Percentiles rank a stretch among this genome's conserved stretches.
These are phyloP conservation scores for Nemoura dubitans DNA, from an alignment of 2,888 invertebrate genomes.

Conservation along the genomic window DNA sequence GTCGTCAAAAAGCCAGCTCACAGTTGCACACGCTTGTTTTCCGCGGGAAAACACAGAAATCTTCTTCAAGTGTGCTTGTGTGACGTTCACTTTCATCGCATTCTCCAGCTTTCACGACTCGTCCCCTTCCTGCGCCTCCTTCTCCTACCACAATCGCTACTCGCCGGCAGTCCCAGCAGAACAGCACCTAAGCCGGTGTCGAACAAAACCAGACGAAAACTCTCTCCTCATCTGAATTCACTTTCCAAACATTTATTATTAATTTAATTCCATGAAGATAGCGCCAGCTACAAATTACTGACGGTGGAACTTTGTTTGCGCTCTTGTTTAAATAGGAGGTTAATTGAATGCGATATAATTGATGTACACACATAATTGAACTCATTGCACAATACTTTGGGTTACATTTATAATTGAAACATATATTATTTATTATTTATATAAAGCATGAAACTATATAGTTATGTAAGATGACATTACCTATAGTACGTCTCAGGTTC, in stretches of 20 bases:
- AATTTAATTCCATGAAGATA: neutral
- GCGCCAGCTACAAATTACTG: neutral
- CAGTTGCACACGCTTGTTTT: neutral
- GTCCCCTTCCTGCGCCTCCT: neutral
- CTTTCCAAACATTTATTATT: neutral
- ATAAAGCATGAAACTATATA: no score
- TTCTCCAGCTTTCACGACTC: neutral
- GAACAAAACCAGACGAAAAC: neutral
- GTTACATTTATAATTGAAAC: neutral
- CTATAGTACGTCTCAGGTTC: no score
- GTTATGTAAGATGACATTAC: no score
- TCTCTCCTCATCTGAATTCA: neutral
- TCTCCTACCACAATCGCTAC: neutral
- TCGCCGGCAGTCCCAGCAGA: neutral
- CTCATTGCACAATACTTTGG: neutral
- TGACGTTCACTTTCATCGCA: neutral
- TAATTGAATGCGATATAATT: neutral
- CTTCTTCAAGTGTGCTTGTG: neutral
- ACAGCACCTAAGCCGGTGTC: neutral
- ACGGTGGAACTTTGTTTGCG: neutral
- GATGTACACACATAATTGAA: neutral
- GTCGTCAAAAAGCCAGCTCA: neutral
- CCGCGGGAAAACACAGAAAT: constrained; percentile 12
- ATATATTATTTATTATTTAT: neutral
- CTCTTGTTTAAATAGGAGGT: neutral